These are phyloP conservation scores for Syngnathus acus DNA, from an alignment of 2,797 vertebrate genomes.

Conservation along the genomic window DNA sequence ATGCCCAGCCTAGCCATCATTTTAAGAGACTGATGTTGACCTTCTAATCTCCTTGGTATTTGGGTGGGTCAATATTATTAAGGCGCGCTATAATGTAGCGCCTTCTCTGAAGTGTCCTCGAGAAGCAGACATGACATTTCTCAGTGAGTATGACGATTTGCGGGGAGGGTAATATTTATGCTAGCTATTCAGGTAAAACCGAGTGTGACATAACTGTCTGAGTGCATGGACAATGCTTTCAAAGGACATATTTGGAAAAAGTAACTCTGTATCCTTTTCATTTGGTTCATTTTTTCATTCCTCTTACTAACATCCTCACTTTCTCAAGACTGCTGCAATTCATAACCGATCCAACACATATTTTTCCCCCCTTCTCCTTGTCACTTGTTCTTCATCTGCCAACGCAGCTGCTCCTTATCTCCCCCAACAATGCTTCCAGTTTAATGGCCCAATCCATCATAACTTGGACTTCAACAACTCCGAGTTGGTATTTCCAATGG, in stretches of 20 bases:
- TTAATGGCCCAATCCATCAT: slow-evolving; percentile 10
- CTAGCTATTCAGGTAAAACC: not conserved
- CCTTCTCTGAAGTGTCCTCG: slow-evolving; percentile 4
- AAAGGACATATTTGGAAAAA: not conserved
- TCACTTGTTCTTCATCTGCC: slow-evolving; percentile 9
- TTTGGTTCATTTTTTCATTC: not conserved
- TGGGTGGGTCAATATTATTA: slow-evolving; percentile 12
- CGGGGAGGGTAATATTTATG: slow-evolving; percentile 2
- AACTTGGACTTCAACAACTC: not conserved
- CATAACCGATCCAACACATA: slow-evolving; percentile 1
- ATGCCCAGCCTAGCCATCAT: slow-evolving; percentile 9
- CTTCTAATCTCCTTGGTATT: slow-evolving; percentile 16
- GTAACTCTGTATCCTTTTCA: not conserved
- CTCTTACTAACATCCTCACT: not conserved
- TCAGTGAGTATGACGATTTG: slow-evolving; percentile 4
- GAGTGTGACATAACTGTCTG: not conserved
- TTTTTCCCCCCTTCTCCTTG: not conserved
- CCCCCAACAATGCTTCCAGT: slow-evolving; percentile 1
- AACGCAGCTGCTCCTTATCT: slow-evolving; percentile 7
- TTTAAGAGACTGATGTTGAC: slow-evolving; percentile 10
- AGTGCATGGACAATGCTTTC: not conserved
- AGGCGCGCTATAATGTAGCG: slow-evolving; percentile 4
- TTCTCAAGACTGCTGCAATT: not conserved
- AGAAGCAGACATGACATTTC: slow-evolving; percentile 18
- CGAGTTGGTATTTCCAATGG: not conserved